phyloP scores from a whole-genome alignment of 2,888 invertebrate species.

The Stenichneumon culpator region DNA sequence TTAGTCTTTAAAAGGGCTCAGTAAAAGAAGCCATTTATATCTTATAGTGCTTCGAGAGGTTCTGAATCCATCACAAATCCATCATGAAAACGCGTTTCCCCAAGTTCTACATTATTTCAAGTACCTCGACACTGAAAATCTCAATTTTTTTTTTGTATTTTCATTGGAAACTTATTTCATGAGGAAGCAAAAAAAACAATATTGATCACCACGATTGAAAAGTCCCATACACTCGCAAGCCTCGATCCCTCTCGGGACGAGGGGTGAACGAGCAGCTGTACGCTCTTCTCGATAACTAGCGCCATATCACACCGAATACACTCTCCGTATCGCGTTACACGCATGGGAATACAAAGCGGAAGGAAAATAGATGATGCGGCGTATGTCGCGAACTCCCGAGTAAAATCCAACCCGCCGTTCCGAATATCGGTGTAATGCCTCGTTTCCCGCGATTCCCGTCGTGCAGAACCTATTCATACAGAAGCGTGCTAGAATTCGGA shows the following conservation, averaged over 20 bases:
- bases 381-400: not conserved
- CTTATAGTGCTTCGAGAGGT: no score
- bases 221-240: conserved; percentile 47
- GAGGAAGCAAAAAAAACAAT: conserved; percentile 25
- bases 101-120: no score
- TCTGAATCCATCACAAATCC: no score
- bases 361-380: not conserved
- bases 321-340: not conserved
- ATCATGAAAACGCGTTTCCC: no score
- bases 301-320: not conserved
- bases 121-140: no score
- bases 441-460: conserved; percentile 36
- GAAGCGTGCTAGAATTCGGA: conserved; percentile 34
- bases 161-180: not conserved
- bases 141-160: no score
- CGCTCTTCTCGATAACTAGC: not conserved
- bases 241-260: conserved; percentile 2
- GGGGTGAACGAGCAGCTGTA: not conserved
- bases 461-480: conserved; percentile 21
- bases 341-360: not conserved
- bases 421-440: conserved; percentile 45
- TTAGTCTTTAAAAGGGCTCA: no score
- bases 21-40: no score
- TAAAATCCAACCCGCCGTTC: conserved; percentile 11
- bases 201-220: conserved; percentile 24